These are phyloP conservation scores for Chrysoperla carnea DNA, from an alignment of 1,140 invertebrate species.

Conservation along the genomic window DNA sequence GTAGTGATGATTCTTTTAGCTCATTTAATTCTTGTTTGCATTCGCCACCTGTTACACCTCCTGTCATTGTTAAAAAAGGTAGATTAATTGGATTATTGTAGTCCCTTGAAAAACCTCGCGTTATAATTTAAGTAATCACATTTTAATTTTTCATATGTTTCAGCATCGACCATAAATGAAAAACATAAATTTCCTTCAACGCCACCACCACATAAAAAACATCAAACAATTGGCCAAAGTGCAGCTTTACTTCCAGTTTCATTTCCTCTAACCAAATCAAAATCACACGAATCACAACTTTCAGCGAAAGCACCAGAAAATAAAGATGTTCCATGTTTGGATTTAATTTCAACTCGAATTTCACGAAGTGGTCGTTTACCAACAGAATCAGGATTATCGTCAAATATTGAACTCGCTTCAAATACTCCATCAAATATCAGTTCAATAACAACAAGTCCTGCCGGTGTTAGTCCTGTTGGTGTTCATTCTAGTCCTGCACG, in stretches of 20 bases:
- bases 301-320: slow-evolving; percentile 40
- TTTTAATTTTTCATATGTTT: not conserved
- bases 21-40: slow-evolving; percentile 22
- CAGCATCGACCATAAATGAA: slow-evolving; percentile 1
- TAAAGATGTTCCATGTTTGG: slow-evolving; percentile 23
- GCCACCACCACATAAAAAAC: slow-evolving; percentile 57
- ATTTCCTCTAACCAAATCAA: slow-evolving; percentile 65
- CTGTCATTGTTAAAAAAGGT: slow-evolving; percentile 18
- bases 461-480: slow-evolving; percentile 10
- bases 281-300: slow-evolving; percentile 82
- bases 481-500: slow-evolving; percentile 3
- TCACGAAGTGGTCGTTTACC: slow-evolving; percentile 40
- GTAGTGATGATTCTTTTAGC: slow-evolving; percentile 11
- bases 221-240: slow-evolving; percentile 33
- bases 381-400: slow-evolving; percentile 45
- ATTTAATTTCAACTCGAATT: slow-evolving; percentile 4
- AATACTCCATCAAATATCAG: slow-evolving; percentile 17
- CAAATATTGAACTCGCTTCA: slow-evolving; percentile 18
- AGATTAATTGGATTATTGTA: too few relatives aligned
- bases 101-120: too few relatives aligned
- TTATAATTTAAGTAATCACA: not conserved
- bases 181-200: slow-evolving; percentile 53
- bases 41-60: slow-evolving; percentile 19
- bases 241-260: slow-evolving; percentile 19
- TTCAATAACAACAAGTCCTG: slow-evolving; percentile 37